These are phyloP conservation scores for Lepidonotus clava DNA, from an alignment of 2,888 invertebrate species.

Conservation along the genomic window DNA sequence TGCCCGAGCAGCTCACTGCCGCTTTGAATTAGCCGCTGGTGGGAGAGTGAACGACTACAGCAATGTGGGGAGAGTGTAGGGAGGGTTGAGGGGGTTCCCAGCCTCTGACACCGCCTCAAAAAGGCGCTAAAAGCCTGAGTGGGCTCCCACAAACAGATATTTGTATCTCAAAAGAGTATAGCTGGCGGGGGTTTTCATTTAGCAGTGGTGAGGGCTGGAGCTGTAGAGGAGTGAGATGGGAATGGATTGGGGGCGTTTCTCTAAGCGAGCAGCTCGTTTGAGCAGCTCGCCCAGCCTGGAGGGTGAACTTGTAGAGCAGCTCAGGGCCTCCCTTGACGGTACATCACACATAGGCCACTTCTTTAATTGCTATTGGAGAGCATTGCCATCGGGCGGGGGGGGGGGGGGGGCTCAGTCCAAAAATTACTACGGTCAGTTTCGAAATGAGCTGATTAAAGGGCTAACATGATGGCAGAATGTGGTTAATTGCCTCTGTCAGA, in stretches of 20 bases:
- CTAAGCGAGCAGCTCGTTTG: background rate
- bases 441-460: no score
- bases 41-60: background rate
- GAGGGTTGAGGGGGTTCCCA: background rate
- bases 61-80: conserved; percentile 8
- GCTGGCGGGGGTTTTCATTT: background rate
- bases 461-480: no score
- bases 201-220: background rate
- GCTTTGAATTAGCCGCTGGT: background rate
- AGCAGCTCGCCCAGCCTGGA: background rate
- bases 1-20: background rate
- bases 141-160: conserved; percentile 33
- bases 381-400: no score
- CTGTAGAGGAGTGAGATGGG: background rate
- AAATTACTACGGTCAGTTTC: no score
- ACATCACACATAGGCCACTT: background rate
- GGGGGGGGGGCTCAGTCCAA: no score
- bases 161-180: background rate
- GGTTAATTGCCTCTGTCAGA: no score
- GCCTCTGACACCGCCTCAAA: background rate
- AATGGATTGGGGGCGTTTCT: background rate
- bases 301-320: background rate
- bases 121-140: conserved; percentile 21
- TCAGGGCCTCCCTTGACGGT: background rate
- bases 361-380: no score